Evolutionary conservation across 1,140 invertebrate genomes (phyloP).

Genomic region (Euura saliciscinereae): DNA sequence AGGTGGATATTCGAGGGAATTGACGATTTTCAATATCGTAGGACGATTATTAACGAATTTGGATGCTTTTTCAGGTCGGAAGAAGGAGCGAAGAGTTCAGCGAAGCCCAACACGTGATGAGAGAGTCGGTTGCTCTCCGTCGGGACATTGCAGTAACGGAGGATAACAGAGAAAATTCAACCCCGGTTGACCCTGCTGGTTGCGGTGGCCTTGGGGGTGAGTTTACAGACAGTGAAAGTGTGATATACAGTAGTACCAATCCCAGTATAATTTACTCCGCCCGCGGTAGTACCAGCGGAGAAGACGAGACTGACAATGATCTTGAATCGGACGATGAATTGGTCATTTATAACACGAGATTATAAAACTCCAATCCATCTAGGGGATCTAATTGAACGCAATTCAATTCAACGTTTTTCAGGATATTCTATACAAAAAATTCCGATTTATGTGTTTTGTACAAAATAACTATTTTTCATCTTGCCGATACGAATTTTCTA

Average conservation of each 20-base stretch:
- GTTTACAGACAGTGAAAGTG: constrained; percentile 35
- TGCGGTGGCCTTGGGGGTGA: constrained; percentile 55
- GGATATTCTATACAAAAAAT: too few species aligned
- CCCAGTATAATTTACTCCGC: constrained; percentile 27
- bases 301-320: constrained; percentile 28
- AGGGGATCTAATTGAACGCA: too few species aligned
- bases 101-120: constrained; percentile 67
- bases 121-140: constrained; percentile 56
- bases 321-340: constrained; percentile 39
- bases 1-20: constrained; percentile 40
- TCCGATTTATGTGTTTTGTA: too few species aligned
- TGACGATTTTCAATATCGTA: constrained; percentile 10
- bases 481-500: too few species aligned
- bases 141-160: constrained; percentile 62
- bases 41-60: neutral
- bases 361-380: constrained; percentile 27
- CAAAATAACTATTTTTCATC: too few species aligned
- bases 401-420: too few species aligned
- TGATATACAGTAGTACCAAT: constrained; percentile 27
- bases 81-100: constrained; percentile 75
- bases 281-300: constrained; percentile 18
- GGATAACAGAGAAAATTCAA: constrained; percentile 45
- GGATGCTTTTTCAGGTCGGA: constrained; percentile 62
- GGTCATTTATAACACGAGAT: constrained; percentile 47
- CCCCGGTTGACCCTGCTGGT: constrained; percentile 45